These are phyloP conservation scores for Vanessa cardui DNA, from an alignment of 2,888 invertebrate species.

Conservation along the genomic window DNA sequence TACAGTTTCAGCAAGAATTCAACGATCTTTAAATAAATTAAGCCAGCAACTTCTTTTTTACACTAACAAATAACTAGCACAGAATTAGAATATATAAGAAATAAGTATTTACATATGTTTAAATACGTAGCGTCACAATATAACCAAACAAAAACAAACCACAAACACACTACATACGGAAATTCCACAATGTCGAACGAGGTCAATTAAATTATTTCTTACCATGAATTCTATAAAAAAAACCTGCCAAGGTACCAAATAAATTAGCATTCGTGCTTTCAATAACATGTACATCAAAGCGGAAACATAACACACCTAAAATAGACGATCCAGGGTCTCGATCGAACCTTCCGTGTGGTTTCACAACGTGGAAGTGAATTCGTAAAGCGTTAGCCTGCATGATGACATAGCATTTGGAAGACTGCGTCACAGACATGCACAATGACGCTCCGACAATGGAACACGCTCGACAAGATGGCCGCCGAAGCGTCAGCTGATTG, in stretches of 20 bases:
- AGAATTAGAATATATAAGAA: no score
- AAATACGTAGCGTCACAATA: slow-evolving; percentile 37
- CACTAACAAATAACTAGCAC: no score
- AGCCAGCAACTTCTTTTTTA: no score
- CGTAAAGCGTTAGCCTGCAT: slow-evolving; percentile 46
- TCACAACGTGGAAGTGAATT: slow-evolving; percentile 59
- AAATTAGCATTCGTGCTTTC: slow-evolving; percentile 38
- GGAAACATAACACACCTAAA: slow-evolving; percentile 72
- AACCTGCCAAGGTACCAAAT: slow-evolving; percentile 31
- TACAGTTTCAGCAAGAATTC: background rate
- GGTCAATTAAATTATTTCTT: slow-evolving; percentile 55
- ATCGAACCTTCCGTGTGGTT: slow-evolving; percentile 64
- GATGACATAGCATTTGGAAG: slow-evolving; percentile 74
- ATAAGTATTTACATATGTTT: background rate
- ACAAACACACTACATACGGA: slow-evolving; percentile 50
- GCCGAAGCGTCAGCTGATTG: slow-evolving; percentile 78
- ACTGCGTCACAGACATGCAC: slow-evolving; percentile 69
- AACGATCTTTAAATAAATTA: no score
- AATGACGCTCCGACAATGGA: slow-evolving; percentile 74
- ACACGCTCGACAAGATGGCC: slow-evolving; percentile 78
- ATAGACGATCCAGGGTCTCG: slow-evolving; percentile 73
- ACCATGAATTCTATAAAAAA: slow-evolving; percentile 47
- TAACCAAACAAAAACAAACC: slow-evolving; percentile 48
- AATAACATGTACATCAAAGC: slow-evolving; percentile 52
- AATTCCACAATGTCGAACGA: slow-evolving; percentile 54